phyloP scores from a whole-genome alignment of 2,888 invertebrate species.

The Nematopogon swammerdamellus region DNA sequence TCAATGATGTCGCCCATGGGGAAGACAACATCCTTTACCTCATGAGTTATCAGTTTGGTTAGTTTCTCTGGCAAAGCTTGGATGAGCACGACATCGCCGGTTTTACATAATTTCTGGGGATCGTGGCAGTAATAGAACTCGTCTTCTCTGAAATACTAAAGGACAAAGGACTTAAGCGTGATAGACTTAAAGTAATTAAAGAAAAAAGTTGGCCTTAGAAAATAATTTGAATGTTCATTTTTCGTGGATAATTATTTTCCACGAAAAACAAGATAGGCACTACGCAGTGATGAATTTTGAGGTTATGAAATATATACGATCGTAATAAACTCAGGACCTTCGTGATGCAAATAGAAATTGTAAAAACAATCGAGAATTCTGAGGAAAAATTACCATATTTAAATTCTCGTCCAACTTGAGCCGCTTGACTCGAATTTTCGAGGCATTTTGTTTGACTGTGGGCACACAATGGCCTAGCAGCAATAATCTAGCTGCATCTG shows the following conservation, averaged over 20 bases:
- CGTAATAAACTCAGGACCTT: too few relatives aligned
- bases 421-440: slow-evolving; percentile 73
- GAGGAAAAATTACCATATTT: slow-evolving; percentile 68
- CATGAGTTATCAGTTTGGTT: slow-evolving; percentile 74
- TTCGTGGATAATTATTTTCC: too few relatives aligned
- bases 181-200: too few relatives aligned
- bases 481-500: slow-evolving; percentile 47
- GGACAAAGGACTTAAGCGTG: too few relatives aligned
- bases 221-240: too few relatives aligned
- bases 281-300: too few relatives aligned
- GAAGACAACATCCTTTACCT: slow-evolving; percentile 75
- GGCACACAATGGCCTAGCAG: slow-evolving; percentile 79
- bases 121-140: slow-evolving; percentile 75
- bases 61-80: slow-evolving; percentile 68
- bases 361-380: too few relatives aligned
- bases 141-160: slow-evolving; percentile 75
- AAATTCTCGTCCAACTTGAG: slow-evolving; percentile 74
- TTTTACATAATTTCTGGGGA: slow-evolving; percentile 71
- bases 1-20: slow-evolving; percentile 83
- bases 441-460: slow-evolving; percentile 70
- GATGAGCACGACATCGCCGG: slow-evolving; percentile 80
- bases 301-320: too few relatives aligned
- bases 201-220: too few relatives aligned
- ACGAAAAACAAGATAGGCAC: too few relatives aligned
- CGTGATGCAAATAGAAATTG: too few relatives aligned